Evolutionary conservation across 2,888 invertebrate species (phyloP).

Genomic region (Athrips mouffetella): DNA sequence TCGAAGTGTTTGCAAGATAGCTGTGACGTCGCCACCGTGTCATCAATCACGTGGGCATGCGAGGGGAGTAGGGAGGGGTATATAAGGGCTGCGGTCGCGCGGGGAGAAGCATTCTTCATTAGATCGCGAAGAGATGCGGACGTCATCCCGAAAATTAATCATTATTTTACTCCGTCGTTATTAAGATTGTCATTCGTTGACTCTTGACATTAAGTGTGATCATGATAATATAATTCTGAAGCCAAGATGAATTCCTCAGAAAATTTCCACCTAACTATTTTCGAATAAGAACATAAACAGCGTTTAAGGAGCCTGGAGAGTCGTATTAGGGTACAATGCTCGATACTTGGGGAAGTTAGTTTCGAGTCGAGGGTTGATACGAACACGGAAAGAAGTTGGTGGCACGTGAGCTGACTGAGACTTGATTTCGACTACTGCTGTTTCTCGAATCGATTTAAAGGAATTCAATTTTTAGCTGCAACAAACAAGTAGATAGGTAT

Average conservation of each 20-base stretch:
- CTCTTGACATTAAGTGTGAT: constrained; percentile 18
- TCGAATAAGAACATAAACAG: constrained; percentile 14
- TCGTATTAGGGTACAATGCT: constrained; percentile 23
- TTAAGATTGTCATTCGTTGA: constrained; percentile 21
- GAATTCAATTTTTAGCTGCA: background rate
- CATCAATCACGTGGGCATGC: constrained; percentile 56
- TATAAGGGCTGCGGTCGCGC: constrained; percentile 40
- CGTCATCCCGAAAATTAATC: constrained; percentile 31
- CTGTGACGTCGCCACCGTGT: constrained; percentile 53
- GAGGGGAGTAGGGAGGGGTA: constrained; percentile 37
- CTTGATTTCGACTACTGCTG: constrained; percentile 25
- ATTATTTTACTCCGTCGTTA: constrained; percentile 25
- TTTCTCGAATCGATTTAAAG: constrained; percentile 15
- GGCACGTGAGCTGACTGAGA: constrained; percentile 56
- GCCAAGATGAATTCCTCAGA: constrained; percentile 11
- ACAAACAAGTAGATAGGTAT: too few species aligned
- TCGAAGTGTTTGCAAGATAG: constrained; percentile 37
- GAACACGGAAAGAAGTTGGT: constrained; percentile 58
- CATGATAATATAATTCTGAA: constrained; percentile 9
- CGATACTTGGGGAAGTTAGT: constrained; percentile 51
- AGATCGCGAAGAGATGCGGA: constrained; percentile 44
- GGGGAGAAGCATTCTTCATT: constrained; percentile 59
- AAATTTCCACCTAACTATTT: background rate
- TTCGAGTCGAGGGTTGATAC: constrained; percentile 50
- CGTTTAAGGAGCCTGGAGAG: constrained; percentile 21